phyloP scores from a whole-genome alignment of 2,797 vertebrate species.

The Aulostomus chinensis region DNA sequence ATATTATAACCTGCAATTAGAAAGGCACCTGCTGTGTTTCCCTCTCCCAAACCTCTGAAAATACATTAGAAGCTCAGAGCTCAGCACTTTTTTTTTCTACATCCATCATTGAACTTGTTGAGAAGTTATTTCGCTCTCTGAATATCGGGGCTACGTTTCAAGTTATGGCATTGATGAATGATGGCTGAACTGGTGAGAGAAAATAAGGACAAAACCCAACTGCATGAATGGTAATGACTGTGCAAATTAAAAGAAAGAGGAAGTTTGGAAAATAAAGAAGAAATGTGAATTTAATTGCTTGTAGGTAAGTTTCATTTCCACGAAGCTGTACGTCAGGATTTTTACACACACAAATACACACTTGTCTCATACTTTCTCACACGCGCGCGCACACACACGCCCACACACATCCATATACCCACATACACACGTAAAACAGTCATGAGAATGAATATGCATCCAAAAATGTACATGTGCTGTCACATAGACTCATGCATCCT shows the following conservation, averaged over 20 bases:
- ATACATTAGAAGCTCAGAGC: slow-evolving; percentile 18
- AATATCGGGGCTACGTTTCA: no score
- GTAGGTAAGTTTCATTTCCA: slow-evolving; percentile 58
- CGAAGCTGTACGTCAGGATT: slow-evolving; percentile 45
- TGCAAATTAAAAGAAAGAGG: slow-evolving; percentile 31
- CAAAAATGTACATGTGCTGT: slow-evolving; percentile 48
- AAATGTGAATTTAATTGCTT: slow-evolving; percentile 74
- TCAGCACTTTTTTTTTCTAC: neutral
- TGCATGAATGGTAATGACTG: slow-evolving; percentile 8
- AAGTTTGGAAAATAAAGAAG: slow-evolving; percentile 58
- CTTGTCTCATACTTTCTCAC: neutral
- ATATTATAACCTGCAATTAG: slow-evolving; percentile 52
- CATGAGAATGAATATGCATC: slow-evolving; percentile 57
- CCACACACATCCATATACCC: slow-evolving; percentile 14
- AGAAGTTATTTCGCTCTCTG: no score
- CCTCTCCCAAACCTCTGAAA: slow-evolving; percentile 19
- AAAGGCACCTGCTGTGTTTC: slow-evolving; percentile 73
- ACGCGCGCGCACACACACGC: slow-evolving; percentile 14
- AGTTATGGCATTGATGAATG: neutral
- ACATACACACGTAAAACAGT: slow-evolving; percentile 33
- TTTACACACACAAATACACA: slow-evolving; percentile 1
- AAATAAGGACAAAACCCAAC: neutral
- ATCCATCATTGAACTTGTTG: neutral
- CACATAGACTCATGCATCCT: slow-evolving; percentile 52
- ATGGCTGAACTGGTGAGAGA: slow-evolving; percentile 3